Conservation (phyloP, 2,888 invertebrate genomes). For the Limnephilus lunatus region DNA sequence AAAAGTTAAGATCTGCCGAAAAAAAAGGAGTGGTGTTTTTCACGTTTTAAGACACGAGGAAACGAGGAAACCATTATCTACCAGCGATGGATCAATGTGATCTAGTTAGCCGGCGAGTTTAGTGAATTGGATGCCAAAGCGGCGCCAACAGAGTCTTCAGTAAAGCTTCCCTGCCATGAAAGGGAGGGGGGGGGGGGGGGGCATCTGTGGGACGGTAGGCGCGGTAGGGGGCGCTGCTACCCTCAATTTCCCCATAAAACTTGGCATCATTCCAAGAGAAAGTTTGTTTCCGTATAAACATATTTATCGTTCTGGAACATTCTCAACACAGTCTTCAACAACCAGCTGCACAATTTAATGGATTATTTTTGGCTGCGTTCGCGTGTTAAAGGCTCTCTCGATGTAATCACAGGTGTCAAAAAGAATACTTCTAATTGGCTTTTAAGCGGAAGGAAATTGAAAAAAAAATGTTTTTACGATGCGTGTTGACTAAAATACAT, state of each 20-base stretch:
- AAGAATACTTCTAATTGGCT: neutral
- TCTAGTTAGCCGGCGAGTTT: neutral
- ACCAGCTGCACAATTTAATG: neutral
- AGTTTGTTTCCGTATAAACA: constrained; percentile 17
- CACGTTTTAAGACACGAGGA: constrained; percentile 2
- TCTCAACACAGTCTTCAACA: neutral
- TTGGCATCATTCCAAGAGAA: constrained; percentile 25
- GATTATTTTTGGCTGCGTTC: neutral
- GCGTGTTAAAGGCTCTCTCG: neutral
- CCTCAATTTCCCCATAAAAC: constrained; percentile 19
- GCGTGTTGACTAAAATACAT: neutral
- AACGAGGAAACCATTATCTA: constrained; percentile 2
- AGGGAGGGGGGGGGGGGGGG: too few species aligned
- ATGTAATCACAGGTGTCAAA: neutral
- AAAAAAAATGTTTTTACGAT: neutral
- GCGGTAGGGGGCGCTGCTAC: neutral
- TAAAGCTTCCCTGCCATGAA: neutral
- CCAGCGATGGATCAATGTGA: neutral
- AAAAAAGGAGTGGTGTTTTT: neutral
- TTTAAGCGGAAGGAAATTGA: neutral
- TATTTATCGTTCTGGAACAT: constrained; percentile 11
- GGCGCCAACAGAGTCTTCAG: neutral
- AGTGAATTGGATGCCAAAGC: neutral
- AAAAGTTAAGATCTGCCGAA: neutral
- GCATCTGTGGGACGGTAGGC: neutral